Conservation (phyloP, 1,140 invertebrate genomes). For the Drosophila kanapiae region DNA sequence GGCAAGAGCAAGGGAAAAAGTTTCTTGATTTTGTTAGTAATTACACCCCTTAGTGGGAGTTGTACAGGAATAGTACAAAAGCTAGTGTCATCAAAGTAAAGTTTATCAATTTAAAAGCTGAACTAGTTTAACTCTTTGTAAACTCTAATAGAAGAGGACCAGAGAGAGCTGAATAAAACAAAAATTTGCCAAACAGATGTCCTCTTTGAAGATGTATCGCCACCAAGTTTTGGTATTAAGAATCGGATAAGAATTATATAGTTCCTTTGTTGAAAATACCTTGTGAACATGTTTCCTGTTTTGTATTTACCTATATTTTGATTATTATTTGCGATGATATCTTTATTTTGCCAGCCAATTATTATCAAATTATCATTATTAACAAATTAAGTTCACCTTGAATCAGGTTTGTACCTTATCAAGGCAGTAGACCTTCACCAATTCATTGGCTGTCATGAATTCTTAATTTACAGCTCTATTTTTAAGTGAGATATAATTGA, state of each 20-base stretch:
- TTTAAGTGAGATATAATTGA: slow-evolving; percentile 15
- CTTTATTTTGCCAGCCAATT: background rate
- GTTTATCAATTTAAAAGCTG: slow-evolving; percentile 37
- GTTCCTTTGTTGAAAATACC: background rate
- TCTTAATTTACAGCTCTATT: slow-evolving; percentile 34
- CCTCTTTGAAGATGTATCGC: slow-evolving; percentile 1
- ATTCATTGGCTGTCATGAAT: slow-evolving; percentile 16
- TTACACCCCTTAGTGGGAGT: slow-evolving; percentile 23
- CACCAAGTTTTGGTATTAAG: slow-evolving; percentile 6
- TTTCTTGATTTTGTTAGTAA: slow-evolving; percentile 57
- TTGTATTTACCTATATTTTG: background rate
- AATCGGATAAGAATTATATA: slow-evolving; percentile 14
- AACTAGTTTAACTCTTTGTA: slow-evolving; percentile 24
- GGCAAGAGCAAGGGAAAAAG: slow-evolving; percentile 51
- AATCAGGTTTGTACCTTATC: background rate
- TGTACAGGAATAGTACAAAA: slow-evolving; percentile 10
- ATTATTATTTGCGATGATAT: background rate
- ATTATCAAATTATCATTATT: slow-evolving; percentile 6
- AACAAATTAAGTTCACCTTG: slow-evolving; percentile 11
- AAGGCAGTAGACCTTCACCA: background rate
- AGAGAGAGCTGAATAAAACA: background rate
- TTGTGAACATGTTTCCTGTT: background rate
- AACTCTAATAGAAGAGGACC: slow-evolving; percentile 17
- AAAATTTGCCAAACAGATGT: background rate
- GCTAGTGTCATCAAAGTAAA: slow-evolving; percentile 31